These are phyloP conservation scores for Caenorhabditis virilis DNA, from an alignment of 2,888 invertebrate genomes.

Conservation along the genomic window DNA sequence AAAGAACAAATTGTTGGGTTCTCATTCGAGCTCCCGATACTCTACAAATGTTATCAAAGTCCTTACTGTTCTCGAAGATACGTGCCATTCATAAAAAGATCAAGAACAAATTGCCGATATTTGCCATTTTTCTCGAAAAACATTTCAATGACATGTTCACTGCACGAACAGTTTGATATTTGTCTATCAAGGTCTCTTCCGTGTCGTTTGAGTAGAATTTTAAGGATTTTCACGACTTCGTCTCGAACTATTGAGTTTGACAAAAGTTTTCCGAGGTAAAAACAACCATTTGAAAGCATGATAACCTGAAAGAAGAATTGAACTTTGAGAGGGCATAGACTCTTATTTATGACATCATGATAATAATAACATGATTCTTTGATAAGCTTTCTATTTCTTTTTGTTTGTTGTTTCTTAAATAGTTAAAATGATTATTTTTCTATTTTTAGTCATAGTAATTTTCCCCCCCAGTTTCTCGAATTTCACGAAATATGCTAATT, in stretches of 20 bases:
- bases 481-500: too few relatives aligned
- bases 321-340: too few relatives aligned
- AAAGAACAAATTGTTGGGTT: too few relatives aligned
- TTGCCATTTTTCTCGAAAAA: constrained; percentile 22
- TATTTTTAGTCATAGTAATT: too few relatives aligned
- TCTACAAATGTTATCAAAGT: too few relatives aligned
- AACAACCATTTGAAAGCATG: constrained; percentile 51
- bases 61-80: constrained; percentile 36
- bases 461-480: too few relatives aligned
- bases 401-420: too few relatives aligned
- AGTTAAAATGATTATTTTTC: too few relatives aligned
- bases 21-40: too few relatives aligned
- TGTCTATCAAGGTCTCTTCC: constrained; percentile 43
- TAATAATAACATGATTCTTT: too few relatives aligned
- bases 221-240: constrained; percentile 31
- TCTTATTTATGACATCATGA: too few relatives aligned
- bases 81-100: constrained; percentile 26
- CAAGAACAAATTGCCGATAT: constrained; percentile 28
- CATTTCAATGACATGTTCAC: constrained; percentile 23
- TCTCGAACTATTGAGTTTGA: constrained; percentile 19
- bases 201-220: constrained; percentile 27
- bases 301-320: constrained; percentile 50
- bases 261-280: constrained; percentile 53
- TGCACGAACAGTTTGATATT: constrained; percentile 32
- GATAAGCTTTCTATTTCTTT: too few relatives aligned